Base-by-base conservation (phyloP, 1,140 invertebrate species). In the Lepidurus packardi region DNA sequence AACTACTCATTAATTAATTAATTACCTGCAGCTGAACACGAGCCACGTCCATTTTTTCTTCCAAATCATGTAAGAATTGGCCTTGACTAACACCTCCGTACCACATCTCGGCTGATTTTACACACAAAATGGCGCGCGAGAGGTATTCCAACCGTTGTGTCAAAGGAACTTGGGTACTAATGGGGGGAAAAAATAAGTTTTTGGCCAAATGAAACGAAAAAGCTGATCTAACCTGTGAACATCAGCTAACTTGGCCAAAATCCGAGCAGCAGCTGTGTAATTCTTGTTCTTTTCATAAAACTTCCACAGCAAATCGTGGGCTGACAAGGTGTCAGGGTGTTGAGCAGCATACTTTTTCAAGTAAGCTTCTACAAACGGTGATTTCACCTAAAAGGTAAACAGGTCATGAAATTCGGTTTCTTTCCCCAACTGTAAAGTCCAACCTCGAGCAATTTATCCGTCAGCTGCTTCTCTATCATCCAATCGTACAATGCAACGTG, bases 401-500 rank as follows among this genome's bases (percentile, higher is more conserved):
- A 21, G 13, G 1, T 13, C 1, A 21, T 65, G 21, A 16, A 65
- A 34, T 34, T 34, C 9, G 3, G 53, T 6, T 65, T 16, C 16
- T 65, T 65, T 65, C 10, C 53, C 7, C 1, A 7, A 21, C 53
- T n/a, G 5, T 7, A 2, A 75, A 65, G 21, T 75, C 89, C 86
- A 81, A 94, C 88, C 83, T 91, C 87, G 78, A 97, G 86, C 77
- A 98, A 85, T 84, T 94, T 93, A 79, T 91, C 90, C 75, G 90
- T 88, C 82, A 93, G 86, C 81, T 91, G 89, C 82, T 92, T 91
- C 21, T 90, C 89, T 45, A 97, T 89, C 84, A 99, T 89, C 97
- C 97, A 99, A 81, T 95, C 92, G 84, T 98, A 99, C 0, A 99
- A 86, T 0, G 92, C 90, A 0, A 94, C 91, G 84, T 99, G 96